Percentiles rank a stretch among this genome's conserved stretches.
These are phyloP conservation scores for Drosophila pallidifrons DNA, from an alignment of 1,140 invertebrate genomes.

Conservation along the genomic window DNA sequence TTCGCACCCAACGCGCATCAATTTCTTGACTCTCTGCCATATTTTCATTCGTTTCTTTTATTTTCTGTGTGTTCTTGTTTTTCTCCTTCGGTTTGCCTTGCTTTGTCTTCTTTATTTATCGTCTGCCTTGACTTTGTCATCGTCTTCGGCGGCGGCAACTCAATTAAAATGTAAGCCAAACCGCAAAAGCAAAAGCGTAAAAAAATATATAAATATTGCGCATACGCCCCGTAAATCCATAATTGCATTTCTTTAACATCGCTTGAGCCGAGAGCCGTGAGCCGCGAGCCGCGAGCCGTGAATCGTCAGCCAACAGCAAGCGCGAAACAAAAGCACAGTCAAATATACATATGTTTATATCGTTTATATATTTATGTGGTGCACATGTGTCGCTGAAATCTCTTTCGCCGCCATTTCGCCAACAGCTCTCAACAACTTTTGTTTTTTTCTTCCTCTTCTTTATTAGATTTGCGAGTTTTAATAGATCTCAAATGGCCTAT, in stretches of 20 bases:
- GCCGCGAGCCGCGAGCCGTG: not conserved
- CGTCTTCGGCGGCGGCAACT: slow-evolving; percentile 45
- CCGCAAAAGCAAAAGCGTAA: slow-evolving; percentile 35
- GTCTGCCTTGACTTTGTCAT: not conserved
- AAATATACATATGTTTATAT: not conserved
- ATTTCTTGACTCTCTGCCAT: slow-evolving; percentile 57
- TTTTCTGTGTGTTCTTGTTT: not conserved
- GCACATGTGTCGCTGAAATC: slow-evolving; percentile 15
- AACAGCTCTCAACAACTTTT: not conserved
- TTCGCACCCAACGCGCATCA: slow-evolving; percentile 75
- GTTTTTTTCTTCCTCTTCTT: not conserved
- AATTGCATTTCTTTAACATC: slow-evolving; percentile 78
- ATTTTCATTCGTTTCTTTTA: slow-evolving; percentile 8
- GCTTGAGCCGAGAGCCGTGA: slow-evolving; percentile 22
- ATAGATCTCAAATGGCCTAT: not conserved
- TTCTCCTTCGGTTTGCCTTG: not conserved
- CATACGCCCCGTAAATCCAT: slow-evolving; percentile 74
- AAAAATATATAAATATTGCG: slow-evolving; percentile 65
- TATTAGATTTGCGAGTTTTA: slow-evolving; percentile 3
- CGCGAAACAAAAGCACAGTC: not conserved
- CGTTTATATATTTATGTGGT: slow-evolving; percentile 5
- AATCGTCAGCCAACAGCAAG: slow-evolving; percentile 3
- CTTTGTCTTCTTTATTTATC: not conserved
- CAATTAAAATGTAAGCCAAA: slow-evolving; percentile 74
- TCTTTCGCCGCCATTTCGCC: slow-evolving; percentile 26